These are phyloP conservation scores for Melikaiella ostensackeni DNA, from an alignment of 2,888 invertebrate species.

Conservation along the genomic window DNA sequence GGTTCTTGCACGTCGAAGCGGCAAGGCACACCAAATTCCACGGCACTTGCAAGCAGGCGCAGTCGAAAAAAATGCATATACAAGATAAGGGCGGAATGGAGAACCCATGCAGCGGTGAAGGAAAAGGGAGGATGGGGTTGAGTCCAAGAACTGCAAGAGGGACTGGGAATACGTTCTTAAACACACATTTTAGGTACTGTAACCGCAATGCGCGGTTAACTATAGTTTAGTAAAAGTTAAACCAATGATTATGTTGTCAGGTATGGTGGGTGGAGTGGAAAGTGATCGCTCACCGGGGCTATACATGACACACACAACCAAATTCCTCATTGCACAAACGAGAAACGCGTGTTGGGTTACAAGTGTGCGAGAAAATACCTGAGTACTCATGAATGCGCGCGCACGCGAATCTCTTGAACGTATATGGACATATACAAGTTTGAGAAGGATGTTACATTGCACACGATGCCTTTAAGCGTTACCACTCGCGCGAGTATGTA, in stretches of 20 bases:
- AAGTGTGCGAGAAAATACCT: conserved; percentile 50
- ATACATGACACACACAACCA: conserved; percentile 55
- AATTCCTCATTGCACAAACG: neutral
- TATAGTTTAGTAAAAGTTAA: conserved; percentile 75
- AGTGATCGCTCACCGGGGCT: conserved; percentile 74
- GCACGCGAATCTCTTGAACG: conserved; percentile 50
- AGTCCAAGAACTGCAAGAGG: neutral
- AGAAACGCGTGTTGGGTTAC: conserved; percentile 33
- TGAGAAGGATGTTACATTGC: conserved; percentile 46
- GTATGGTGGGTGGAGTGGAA: conserved; percentile 71
- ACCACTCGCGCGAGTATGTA: conserved; percentile 47
- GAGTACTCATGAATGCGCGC: conserved; percentile 51
- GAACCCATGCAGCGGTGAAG: conserved; percentile 8
- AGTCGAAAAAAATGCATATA: conserved; percentile 19
- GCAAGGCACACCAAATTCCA: neutral
- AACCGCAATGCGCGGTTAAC: conserved; percentile 73
- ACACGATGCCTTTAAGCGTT: conserved; percentile 50
- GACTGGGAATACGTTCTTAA: conserved; percentile 59
- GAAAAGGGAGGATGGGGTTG: neutral
- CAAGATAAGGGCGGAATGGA: conserved; percentile 38
- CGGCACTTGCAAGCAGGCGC: neutral
- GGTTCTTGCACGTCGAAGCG: neutral
- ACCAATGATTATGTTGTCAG: conserved; percentile 77
- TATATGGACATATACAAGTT: conserved; percentile 53
- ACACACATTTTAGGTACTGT: conserved; percentile 74